Evolutionary conservation across 2,113 vertebrate species (phyloP).

Genomic region (Epinephelus lanceolatus): DNA sequence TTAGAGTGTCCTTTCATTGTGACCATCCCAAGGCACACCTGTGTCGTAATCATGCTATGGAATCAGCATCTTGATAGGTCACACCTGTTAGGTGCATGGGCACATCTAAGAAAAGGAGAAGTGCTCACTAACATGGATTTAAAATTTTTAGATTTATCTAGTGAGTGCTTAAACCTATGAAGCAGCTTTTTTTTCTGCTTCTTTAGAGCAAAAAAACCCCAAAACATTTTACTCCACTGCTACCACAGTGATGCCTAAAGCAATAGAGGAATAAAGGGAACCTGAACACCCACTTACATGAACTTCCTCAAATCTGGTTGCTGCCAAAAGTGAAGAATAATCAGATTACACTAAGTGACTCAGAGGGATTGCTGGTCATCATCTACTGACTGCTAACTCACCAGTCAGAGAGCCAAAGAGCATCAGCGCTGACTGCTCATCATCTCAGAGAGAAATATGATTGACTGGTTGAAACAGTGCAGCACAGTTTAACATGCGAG

Average conservation of each 20-base stretch:
- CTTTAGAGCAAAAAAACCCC: too few species aligned
- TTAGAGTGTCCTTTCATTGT: too few species aligned
- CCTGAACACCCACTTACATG: not conserved
- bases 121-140: too few species aligned
- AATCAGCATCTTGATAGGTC: too few species aligned
- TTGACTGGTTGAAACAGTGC: not conserved
- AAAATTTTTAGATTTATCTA: too few species aligned
- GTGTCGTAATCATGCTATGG: too few species aligned
- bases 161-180: too few species aligned
- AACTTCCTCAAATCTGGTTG: not conserved
- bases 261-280: not conserved
- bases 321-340: not conserved
- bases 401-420: not conserved
- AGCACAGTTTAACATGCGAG: not conserved
- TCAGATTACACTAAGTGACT: conserved; percentile 12
- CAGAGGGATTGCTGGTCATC: not conserved
- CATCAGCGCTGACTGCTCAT: not conserved
- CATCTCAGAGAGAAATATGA: not conserved
- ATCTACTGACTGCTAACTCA: not conserved
- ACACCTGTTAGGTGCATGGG: too few species aligned
- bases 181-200: too few species aligned
- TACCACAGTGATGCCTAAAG: not conserved
- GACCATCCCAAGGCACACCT: too few species aligned
- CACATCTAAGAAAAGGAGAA: too few species aligned
- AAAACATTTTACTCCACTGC: not conserved